Conservation (phyloP, 37 sponge, comb jelly and placozoan genomes). For the Amphimedon queenslandica region DNA sequence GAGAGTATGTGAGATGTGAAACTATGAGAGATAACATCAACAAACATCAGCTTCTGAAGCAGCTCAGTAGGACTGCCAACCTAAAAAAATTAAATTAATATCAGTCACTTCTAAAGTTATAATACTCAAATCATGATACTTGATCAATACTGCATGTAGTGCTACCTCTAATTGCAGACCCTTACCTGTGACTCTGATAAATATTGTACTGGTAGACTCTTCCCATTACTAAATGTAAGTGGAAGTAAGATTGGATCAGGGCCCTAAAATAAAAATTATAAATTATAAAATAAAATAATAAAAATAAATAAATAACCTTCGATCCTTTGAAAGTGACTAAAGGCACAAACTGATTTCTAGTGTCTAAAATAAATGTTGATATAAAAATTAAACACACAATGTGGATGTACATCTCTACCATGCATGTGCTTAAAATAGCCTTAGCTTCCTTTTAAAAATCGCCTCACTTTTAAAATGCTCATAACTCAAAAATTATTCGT, state of each 20-base stretch:
- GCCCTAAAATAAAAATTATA: constrained; percentile 20
- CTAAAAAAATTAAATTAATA: background rate
- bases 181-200: constrained; percentile 27
- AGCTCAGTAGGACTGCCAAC: background rate
- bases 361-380: background rate
- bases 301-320: constrained; percentile 6
- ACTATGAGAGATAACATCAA: constrained; percentile 16
- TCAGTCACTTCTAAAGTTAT: no score
- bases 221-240: constrained; percentile 10
- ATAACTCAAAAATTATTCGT: no score
- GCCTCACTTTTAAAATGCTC: no score
- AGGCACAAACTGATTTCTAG: constrained; percentile 30
- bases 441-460: no score
- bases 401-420: no score
- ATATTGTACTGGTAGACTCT: constrained; percentile 26
- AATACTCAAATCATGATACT: background rate
- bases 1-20: background rate
- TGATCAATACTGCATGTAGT: background rate
- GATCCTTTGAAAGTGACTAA: constrained; percentile 52
- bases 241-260: constrained; percentile 47
- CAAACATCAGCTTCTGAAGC: constrained; percentile 19
- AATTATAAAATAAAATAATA: background rate
- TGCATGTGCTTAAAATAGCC: no score
- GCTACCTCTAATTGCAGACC: no score
- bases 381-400: background rate